These are phyloP conservation scores for Corythoichthys intestinalis DNA, from an alignment of 2,113 vertebrate species.

Conservation along the genomic window DNA sequence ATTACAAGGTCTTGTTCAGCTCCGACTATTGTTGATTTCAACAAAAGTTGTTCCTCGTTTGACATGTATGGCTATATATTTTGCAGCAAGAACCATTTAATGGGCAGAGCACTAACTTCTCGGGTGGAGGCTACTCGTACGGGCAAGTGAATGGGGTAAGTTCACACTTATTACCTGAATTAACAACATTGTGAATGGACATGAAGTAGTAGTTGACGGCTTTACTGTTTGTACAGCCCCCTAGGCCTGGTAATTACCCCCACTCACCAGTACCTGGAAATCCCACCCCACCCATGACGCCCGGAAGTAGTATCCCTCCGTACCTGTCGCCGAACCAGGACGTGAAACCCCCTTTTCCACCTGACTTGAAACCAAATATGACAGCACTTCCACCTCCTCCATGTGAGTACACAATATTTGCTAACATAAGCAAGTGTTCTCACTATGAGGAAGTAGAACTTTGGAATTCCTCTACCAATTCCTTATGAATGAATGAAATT, in stretches of 20 bases:
- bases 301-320: slow-evolving; percentile 93
- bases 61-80: background rate
- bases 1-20: slow-evolving; percentile 86
- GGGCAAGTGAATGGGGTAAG: slow-evolving; percentile 83
- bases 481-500: too few relatives aligned
- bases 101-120: slow-evolving; percentile 77
- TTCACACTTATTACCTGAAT: slow-evolving; percentile 11
- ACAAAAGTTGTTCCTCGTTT: background rate
- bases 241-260: slow-evolving; percentile 94
- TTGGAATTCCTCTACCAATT: too few relatives aligned
- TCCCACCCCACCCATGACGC: slow-evolving; percentile 97
- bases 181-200: background rate
- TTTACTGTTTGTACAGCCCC: slow-evolving; percentile 76
- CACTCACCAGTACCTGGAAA: slow-evolving; percentile 99
- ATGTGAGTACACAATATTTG: slow-evolving; percentile 72
- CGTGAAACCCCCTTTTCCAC: slow-evolving; percentile 95
- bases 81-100: slow-evolving; percentile 80
- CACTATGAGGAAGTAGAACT: too few relatives aligned
- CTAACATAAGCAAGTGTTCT: too few relatives aligned
- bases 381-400: slow-evolving; percentile 90
- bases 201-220: slow-evolving; percentile 24
- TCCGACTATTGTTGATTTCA: background rate
- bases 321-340: slow-evolving; percentile 96
- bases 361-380: slow-evolving; percentile 99
- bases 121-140: slow-evolving; percentile 83